Percentiles rank a stretch among this genome's conserved stretches.
Conservation (phyloP, 2,797 vertebrate genomes). For the Lophotriccus pileatus region DNA sequence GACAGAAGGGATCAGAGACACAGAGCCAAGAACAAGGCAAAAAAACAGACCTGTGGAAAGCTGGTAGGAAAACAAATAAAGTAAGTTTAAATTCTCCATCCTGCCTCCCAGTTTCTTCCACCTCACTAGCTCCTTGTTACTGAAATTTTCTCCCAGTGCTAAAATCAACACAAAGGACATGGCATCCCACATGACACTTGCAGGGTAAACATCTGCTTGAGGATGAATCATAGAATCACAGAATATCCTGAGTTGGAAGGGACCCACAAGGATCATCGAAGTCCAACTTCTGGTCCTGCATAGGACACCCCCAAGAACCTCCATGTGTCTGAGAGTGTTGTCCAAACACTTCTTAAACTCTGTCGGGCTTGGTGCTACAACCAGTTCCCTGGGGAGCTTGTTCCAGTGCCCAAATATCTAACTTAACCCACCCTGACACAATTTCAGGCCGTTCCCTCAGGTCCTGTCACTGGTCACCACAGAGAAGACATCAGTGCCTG, state of each 20-base stretch:
- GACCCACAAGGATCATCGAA: not conserved
- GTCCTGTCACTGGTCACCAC: not conserved
- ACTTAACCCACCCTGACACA: not conserved
- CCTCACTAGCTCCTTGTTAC: not conserved
- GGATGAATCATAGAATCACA: not conserved
- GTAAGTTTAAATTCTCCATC: not conserved
- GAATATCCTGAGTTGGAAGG: not conserved
- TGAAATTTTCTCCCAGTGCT: not conserved
- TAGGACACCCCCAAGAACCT: not conserved
- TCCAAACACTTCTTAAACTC: not conserved
- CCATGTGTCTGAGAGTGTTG: not conserved
- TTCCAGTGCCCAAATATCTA: not conserved
- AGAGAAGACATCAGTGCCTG: not conserved
- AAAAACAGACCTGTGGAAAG: not conserved
- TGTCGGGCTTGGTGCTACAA: not conserved
- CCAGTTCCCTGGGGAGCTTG: not conserved
- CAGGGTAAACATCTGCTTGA: not conserved
- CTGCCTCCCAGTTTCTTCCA: not conserved
- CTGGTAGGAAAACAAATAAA: conserved; percentile 29
- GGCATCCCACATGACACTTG: not conserved
- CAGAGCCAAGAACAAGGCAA: conserved; percentile 3
- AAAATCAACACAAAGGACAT: not conserved
- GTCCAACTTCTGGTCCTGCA: not conserved
- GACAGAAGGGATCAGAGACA: conserved; percentile 45
- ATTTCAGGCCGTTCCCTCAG: rapidly evolving